Percentiles rank a stretch among this genome's conserved stretches.
Evolutionary conservation across 2,797 vertebrate genomes (phyloP).

Genomic region (Myotis pilosus): DNA sequence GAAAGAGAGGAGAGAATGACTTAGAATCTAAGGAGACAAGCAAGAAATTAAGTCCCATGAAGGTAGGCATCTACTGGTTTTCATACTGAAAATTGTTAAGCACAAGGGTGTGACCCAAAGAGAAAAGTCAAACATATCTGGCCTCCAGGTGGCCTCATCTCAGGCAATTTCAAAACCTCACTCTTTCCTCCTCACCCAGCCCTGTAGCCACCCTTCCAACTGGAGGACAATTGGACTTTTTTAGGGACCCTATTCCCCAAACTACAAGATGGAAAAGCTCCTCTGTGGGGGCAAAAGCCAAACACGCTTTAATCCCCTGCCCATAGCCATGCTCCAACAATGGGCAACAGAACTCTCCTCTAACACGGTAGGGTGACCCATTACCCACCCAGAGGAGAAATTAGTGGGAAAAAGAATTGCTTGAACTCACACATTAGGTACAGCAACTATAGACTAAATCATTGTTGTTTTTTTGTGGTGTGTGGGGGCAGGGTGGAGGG

Average conservation of each 20-base stretch:
- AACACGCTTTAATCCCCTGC: background rate
- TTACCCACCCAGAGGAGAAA: background rate
- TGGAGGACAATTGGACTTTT: background rate
- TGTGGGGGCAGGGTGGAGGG: too few relatives aligned
- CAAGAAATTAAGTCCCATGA: background rate
- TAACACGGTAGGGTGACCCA: background rate
- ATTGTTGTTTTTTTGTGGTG: too few relatives aligned
- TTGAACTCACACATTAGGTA: background rate
- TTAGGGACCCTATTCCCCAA: background rate
- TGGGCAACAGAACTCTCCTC: constrained; percentile 29
- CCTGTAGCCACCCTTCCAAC: background rate
- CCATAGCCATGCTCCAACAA: background rate
- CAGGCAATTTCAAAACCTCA: background rate
- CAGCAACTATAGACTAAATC: background rate
- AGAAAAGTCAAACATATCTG: background rate
- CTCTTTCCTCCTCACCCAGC: background rate
- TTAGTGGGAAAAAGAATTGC: background rate
- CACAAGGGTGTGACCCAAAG: background rate
- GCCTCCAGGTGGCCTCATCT: background rate
- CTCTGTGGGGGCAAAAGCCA: background rate
- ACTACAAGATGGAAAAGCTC: background rate
- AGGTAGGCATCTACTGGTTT: background rate
- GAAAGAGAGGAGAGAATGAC: background rate
- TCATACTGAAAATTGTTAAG: background rate
- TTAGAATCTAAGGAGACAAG: background rate